These are phyloP conservation scores for Aulostomus chinensis DNA, from an alignment of 2,797 vertebrate species.

Conservation along the genomic window DNA sequence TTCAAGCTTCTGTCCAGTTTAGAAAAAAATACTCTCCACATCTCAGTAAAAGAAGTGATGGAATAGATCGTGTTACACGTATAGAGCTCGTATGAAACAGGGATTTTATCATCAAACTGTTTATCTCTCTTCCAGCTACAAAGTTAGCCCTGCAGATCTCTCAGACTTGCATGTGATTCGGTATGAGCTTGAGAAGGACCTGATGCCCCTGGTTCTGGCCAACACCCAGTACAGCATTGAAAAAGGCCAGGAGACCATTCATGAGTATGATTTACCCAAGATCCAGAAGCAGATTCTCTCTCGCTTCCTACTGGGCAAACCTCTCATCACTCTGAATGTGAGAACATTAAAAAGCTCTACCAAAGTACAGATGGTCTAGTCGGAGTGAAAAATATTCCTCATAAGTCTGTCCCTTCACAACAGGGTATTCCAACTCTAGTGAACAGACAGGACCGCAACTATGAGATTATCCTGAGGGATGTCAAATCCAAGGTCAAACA, in stretches of 20 bases:
- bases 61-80: too few species aligned
- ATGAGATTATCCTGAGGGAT: constrained; percentile 86
- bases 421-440: constrained; percentile 93
- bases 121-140: constrained; percentile 79
- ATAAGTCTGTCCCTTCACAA: background rate
- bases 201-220: constrained; percentile 89
- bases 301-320: constrained; percentile 91
- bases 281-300: constrained; percentile 91
- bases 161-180: constrained; percentile 90
- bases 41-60: too few species aligned
- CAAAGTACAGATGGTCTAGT: too few species aligned
- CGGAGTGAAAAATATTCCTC: background rate
- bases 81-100: too few species aligned
- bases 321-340: constrained; percentile 85
- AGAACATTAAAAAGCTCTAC: constrained; percentile 25
- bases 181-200: constrained; percentile 88
- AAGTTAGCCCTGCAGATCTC: constrained; percentile 86
- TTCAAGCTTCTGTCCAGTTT: background rate
- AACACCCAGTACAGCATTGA: constrained; percentile 94
- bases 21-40: too few species aligned
- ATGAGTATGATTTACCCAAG: constrained; percentile 88
- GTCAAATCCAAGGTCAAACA: constrained; percentile 85
- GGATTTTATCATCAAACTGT: too few species aligned
- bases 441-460: constrained; percentile 89
- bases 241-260: constrained; percentile 83